Base-by-base conservation (phyloP, 2,888 invertebrate genomes). In the Timema cristinae region DNA sequence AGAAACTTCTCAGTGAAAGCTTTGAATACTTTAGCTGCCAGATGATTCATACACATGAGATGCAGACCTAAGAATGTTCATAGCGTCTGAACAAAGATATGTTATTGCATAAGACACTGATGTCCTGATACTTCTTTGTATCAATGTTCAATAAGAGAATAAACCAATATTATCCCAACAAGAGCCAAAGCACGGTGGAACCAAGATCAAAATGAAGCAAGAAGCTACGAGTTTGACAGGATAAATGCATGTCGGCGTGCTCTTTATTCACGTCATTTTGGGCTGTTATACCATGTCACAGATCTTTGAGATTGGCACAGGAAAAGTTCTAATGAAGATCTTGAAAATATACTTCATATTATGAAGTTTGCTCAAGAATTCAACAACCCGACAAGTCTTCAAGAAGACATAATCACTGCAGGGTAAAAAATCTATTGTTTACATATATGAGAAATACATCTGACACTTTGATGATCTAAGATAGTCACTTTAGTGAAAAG, bases 381-480 rank as follows among this genome's bases (percentile, higher is more conserved):
- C 6, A 59, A 59, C 59, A 59, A 6, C 15, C 9, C 59, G 9
- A 59, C 13, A 11, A 11, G 59, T 59, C 9, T 7, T 4, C 13
- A n/a, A 59, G 59, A 59, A 59, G 13, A 59, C 59, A 59, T 13
- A 59, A 10, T 59, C 32, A 59, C 59, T 59, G 59, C 59, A 9
- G 59, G 59, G 13, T 0, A n/a, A 59, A 59, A 59, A n/a, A 1
- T 32, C 32, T n/a, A 7, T 59, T 59, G 13, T 11, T 59, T 4
- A 0, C 13, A 11, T 59, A n/a, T 59, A 59, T 59, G 59, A 5
- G 59, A 32, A 59, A 11, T n/a, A 8, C 9, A 13, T 56, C 56
- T 56, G 13, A 56, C n/a, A 10, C 56, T 2, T 56, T 11, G 56
- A 56, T 56, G 59, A 59, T 8, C 59, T 59, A 59, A 8, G 59